Conservation (phyloP, 2,888 invertebrate species). For the Venustoraphidia nigricollis region DNA sequence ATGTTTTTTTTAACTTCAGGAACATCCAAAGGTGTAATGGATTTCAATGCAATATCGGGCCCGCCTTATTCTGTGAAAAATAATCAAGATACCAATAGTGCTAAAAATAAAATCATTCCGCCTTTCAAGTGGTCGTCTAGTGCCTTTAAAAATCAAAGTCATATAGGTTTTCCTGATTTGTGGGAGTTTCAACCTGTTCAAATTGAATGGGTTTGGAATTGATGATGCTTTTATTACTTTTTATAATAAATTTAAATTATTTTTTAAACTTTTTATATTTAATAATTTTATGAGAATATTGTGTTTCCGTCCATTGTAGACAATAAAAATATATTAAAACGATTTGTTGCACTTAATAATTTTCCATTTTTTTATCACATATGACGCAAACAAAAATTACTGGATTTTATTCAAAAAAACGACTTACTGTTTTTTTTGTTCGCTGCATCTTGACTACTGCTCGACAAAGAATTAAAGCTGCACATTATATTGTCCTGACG, state of each 20-base stretch:
- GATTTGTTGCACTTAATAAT: too few species aligned
- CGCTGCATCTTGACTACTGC: too few species aligned
- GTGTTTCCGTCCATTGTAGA: conserved; percentile 4
- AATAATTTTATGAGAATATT: neutral
- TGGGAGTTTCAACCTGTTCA: conserved; percentile 51
- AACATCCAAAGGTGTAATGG: conserved; percentile 17
- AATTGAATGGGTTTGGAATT: conserved; percentile 43
- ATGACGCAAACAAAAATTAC: too few species aligned
- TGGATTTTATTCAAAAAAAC: too few species aligned
- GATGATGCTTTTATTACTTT: conserved; percentile 5
- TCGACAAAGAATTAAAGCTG: too few species aligned
- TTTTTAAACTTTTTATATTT: conserved; percentile 1
- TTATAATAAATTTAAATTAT: neutral
- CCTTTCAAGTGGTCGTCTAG: conserved; percentile 66
- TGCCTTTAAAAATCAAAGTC: conserved; percentile 41
- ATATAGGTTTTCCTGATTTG: conserved; percentile 56
- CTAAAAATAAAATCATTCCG: conserved; percentile 25
- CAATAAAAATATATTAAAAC: neutral
- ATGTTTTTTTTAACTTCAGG: conserved; percentile 13
- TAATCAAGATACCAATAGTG: conserved; percentile 11
- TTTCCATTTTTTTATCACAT: too few species aligned
- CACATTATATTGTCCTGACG: too few species aligned
- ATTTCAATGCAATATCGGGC: conserved; percentile 24
- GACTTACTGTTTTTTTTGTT: too few species aligned
- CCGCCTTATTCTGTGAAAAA: conserved; percentile 16